Percentiles rank a stretch among this genome's conserved stretches.
phyloP scores from a whole-genome alignment of 2,888 invertebrate genomes.

The Drosophila colorata region DNA sequence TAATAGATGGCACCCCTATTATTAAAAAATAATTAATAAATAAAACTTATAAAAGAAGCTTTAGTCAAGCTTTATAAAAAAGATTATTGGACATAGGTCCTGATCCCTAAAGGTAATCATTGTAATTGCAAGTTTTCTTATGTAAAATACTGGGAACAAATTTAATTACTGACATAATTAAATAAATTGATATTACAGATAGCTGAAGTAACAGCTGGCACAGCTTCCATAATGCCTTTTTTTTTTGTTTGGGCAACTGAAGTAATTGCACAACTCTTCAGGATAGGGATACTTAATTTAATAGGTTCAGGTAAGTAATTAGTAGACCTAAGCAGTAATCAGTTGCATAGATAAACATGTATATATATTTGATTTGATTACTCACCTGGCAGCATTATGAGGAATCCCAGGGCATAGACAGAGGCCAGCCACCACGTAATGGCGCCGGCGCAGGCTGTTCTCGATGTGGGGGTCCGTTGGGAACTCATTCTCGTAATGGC shows the following conservation, averaged over 20 bases:
- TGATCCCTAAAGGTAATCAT: background rate
- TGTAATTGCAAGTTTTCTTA: background rate
- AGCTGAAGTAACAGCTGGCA: background rate
- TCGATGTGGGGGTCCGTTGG: constrained; percentile 30
- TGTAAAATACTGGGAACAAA: background rate
- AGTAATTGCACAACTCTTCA: background rate
- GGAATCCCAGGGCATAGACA: constrained; percentile 60
- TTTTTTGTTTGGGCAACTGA: too few species aligned
- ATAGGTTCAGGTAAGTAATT: constrained; percentile 12
- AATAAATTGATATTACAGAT: background rate
- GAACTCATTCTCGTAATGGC: constrained; percentile 49
- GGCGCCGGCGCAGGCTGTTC: constrained; percentile 33
- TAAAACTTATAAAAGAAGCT: too few species aligned
- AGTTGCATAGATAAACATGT: background rate
- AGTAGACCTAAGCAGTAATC: background rate
- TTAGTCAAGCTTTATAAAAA: too few species aligned
- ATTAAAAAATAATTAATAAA: too few species aligned
- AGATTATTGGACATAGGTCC: too few species aligned
- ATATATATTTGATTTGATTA: constrained; percentile 2
- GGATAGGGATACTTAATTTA: constrained; percentile 7
- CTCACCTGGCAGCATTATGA: constrained; percentile 75
- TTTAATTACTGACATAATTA: background rate
- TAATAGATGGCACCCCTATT: too few species aligned
- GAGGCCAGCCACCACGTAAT: constrained; percentile 50
- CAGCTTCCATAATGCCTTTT: too few species aligned